phyloP scores from a whole-genome alignment of 2,888 invertebrate genomes.

The Microctonus aethiopoides region DNA sequence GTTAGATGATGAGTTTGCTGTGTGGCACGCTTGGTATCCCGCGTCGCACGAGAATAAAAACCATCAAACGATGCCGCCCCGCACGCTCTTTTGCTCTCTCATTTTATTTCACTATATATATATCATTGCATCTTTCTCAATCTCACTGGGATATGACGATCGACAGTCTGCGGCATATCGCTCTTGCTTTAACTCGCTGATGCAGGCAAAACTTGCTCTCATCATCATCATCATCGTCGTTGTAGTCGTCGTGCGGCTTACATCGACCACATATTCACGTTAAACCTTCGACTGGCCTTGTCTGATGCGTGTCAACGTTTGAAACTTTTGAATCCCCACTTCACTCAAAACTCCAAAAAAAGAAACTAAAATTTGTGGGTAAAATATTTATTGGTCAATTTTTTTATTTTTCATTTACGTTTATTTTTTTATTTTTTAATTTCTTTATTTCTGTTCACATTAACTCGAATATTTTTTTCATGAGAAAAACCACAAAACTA shows the following conservation, averaged over 20 bases:
- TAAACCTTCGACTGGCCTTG: slow-evolving; percentile 40
- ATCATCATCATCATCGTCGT: not conserved
- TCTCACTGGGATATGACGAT: not conserved
- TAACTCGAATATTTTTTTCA: not conserved
- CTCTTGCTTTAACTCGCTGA: not conserved
- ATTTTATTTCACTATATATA: not conserved
- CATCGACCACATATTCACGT: slow-evolving; percentile 48
- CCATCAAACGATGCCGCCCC: slow-evolving; percentile 57
- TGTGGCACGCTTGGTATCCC: slow-evolving; percentile 58
- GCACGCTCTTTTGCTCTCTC: slow-evolving; percentile 44
- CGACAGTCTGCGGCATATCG: not conserved
- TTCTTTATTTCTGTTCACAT: not conserved
- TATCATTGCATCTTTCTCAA: not conserved
- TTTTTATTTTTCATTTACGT: slow-evolving; percentile 3
- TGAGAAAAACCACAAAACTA: slow-evolving; percentile 3
- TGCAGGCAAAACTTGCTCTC: slow-evolving; percentile 1
- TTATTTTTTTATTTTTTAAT: not conserved
- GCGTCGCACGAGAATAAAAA: slow-evolving; percentile 50
- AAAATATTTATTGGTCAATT: not conserved
- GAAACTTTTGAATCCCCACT: not conserved
- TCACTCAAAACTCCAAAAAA: not conserved
- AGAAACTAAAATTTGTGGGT: not conserved
- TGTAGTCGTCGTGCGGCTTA: not conserved
- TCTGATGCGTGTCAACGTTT: not conserved
- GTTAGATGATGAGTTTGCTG: slow-evolving; percentile 50